These are phyloP conservation scores for Rhagium mordax DNA, from an alignment of 2,888 invertebrate species.

Conservation along the genomic window DNA sequence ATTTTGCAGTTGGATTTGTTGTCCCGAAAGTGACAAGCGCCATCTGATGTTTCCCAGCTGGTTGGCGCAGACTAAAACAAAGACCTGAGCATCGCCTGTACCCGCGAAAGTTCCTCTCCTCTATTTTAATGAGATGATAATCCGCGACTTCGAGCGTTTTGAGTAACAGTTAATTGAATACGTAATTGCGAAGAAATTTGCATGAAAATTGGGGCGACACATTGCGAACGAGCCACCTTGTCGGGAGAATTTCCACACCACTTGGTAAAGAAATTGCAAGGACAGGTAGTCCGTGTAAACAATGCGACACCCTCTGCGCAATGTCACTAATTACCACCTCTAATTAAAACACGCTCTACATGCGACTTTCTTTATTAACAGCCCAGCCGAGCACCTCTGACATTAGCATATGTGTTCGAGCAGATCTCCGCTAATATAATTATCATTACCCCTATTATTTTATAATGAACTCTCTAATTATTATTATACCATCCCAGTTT, in stretches of 20 bases:
- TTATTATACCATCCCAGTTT: slow-evolving; percentile 47
- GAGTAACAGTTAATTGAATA: neutral
- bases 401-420: slow-evolving; percentile 46
- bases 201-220: neutral
- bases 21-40: no score
- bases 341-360: slow-evolving; percentile 63
- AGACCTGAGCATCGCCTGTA: no score
- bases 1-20: no score
- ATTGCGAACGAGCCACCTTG: slow-evolving; percentile 12
- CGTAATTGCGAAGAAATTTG: neutral
- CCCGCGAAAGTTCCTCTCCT: neutral
- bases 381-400: slow-evolving; percentile 31
- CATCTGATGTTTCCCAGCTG: no score
- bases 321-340: slow-evolving; percentile 61
- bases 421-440: slow-evolving; percentile 50
- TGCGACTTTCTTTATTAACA: slow-evolving; percentile 62
- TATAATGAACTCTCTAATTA: slow-evolving; percentile 52
- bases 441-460: slow-evolving; percentile 53
- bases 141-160: neutral
- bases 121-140: neutral
- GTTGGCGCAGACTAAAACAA: no score
- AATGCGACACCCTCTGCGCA: slow-evolving; percentile 55
- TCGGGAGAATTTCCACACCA: slow-evolving; percentile 42
- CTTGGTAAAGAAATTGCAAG: slow-evolving; percentile 48
- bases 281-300: slow-evolving; percentile 50